Evolutionary conservation across 2,113 vertebrate species (phyloP).

Genomic region (Mormyrus iriodes): DNA sequence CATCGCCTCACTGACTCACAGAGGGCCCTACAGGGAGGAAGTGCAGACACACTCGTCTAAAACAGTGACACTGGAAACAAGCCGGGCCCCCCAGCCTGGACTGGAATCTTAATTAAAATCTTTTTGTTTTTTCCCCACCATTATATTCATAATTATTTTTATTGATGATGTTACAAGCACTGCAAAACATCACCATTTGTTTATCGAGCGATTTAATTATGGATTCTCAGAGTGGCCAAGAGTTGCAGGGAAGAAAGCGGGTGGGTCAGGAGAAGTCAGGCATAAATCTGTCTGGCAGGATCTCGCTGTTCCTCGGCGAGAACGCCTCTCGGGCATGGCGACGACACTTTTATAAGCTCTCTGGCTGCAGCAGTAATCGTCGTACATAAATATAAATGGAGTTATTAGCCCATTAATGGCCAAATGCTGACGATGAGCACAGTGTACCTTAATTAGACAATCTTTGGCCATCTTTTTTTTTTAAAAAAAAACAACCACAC

Average conservation of each 20-base stretch:
- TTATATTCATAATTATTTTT: background rate
- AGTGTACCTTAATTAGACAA: background rate
- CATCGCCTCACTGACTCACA: background rate
- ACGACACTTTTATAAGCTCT: background rate
- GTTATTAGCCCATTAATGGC: background rate
- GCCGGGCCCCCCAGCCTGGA: background rate
- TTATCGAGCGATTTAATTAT: background rate
- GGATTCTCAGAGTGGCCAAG: background rate
- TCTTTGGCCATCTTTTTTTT: background rate
- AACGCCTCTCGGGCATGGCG: background rate
- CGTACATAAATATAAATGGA: conserved; percentile 1
- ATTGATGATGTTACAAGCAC: background rate
- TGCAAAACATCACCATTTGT: background rate
- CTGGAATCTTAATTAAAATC: background rate
- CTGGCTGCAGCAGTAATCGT: background rate
- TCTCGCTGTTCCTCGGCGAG: background rate
- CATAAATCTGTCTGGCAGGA: background rate
- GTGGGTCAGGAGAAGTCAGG: too few relatives aligned
- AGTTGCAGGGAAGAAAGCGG: background rate
- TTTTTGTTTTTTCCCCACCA: background rate
- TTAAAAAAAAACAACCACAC: background rate
- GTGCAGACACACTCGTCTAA: background rate
- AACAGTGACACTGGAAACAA: background rate
- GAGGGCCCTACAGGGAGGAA: background rate
- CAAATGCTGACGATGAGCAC: background rate